Conservation (phyloP, 2,113 vertebrate genomes). For the Promerops cafer region DNA sequence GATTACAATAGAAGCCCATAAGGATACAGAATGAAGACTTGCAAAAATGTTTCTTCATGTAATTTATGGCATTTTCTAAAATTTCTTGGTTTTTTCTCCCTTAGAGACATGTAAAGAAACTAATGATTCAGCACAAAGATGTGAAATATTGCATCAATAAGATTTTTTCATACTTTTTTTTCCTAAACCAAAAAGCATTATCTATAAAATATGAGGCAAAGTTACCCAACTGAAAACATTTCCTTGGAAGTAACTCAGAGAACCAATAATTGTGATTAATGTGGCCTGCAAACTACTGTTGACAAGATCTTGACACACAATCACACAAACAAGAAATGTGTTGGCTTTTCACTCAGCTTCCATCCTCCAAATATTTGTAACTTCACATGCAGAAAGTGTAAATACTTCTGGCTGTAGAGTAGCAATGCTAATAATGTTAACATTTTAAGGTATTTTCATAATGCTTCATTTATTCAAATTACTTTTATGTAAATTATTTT, state of each 20-base stretch:
- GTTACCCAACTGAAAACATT: neutral
- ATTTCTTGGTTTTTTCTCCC: neutral
- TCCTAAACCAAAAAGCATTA: neutral
- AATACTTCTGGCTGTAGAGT: neutral
- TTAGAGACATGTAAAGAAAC: neutral
- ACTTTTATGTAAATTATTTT: neutral
- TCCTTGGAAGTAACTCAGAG: neutral
- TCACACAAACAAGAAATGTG: neutral
- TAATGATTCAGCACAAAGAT: neutral
- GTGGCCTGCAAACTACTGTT: neutral
- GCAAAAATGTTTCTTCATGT: neutral
- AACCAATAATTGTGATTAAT: neutral
- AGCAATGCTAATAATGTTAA: neutral
- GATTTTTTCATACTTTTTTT: neutral
- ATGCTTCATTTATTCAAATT: neutral
- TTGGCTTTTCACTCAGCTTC: neutral
- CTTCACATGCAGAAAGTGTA: neutral
- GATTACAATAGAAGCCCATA: neutral
- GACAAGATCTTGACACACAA: neutral
- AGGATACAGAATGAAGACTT: neutral
- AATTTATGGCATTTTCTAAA: neutral
- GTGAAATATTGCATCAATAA: slow-evolving; percentile 1
- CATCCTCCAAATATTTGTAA: neutral
- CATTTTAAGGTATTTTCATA: neutral
- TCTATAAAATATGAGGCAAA: neutral